A percentile compares a stretch with the other conserved stretches of the same genome.
phyloP scores from a whole-genome alignment of 2,113 vertebrate genomes.

The Tiliqua scincoides region DNA sequence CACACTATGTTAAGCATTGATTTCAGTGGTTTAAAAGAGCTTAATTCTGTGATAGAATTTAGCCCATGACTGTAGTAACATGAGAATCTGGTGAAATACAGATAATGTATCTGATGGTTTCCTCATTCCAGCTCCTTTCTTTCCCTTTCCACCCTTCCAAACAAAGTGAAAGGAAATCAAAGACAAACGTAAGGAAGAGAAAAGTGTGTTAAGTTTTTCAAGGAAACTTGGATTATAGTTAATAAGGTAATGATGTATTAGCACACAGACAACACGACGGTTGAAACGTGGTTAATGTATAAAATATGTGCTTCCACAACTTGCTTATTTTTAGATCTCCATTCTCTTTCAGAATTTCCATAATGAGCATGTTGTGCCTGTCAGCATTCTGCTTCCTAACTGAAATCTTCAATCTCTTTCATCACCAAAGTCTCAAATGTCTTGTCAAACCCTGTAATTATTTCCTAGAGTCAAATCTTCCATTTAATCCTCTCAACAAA shows the following conservation, averaged over 20 bases:
- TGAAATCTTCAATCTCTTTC: conserved; percentile 72
- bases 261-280: neutral
- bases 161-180: neutral
- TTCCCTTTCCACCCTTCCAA: fast-evolving
- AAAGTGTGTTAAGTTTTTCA: conserved; percentile 21
- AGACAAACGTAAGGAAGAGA: conserved; percentile 8
- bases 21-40: too few relatives aligned
- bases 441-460: conserved; percentile 71
- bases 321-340: conserved; percentile 60
- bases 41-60: too few relatives aligned
- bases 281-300: conserved; percentile 56
- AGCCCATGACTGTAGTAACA: too few relatives aligned
- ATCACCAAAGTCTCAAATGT: conserved; percentile 72
- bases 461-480: conserved; percentile 66
- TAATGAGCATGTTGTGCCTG: conserved; percentile 73
- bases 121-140: neutral
- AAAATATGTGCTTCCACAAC: conserved; percentile 49
- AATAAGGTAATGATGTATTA: conserved; percentile 32
- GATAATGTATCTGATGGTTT: neutral
- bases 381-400: conserved; percentile 69
- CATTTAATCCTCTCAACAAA: conserved; percentile 72
- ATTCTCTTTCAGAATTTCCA: conserved; percentile 67
- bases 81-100: conserved; percentile 22
- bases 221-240: conserved; percentile 19
- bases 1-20: too few relatives aligned